These are phyloP conservation scores for Ciconia stormi DNA, from an alignment of 2,113 vertebrate genomes.

Conservation along the genomic window DNA sequence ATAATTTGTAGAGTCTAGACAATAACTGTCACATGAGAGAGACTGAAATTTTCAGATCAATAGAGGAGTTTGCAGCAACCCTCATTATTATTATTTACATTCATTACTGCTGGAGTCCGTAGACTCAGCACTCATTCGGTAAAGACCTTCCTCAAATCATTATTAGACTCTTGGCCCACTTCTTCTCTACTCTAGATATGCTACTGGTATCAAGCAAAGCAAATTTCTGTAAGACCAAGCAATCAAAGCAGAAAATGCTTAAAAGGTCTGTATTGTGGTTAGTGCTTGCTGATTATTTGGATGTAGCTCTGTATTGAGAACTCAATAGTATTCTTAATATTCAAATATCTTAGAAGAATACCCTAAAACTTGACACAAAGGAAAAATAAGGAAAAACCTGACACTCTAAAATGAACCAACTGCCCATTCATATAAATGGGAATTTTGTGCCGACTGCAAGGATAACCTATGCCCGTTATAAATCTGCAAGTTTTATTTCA, in stretches of 20 bases:
- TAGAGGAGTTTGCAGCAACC: neutral
- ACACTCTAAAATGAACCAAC: neutral
- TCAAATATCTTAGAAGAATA: neutral
- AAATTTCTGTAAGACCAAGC: neutral
- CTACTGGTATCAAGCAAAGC: neutral
- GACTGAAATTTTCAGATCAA: neutral
- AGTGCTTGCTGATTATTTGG: neutral
- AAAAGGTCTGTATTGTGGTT: neutral
- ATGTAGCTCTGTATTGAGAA: neutral
- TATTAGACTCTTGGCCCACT: neutral
- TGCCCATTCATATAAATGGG: constrained; percentile 9
- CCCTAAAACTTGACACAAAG: neutral
- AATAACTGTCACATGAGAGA: neutral
- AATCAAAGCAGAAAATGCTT: neutral
- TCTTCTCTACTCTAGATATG: neutral
- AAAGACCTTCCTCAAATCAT: neutral
- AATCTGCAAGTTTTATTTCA: constrained; percentile 72
- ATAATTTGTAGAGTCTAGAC: constrained; percentile 4
- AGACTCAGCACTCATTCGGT: neutral
- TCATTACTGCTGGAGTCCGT: neutral
- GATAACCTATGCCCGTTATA: constrained; percentile 21
- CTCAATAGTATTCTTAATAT: neutral
- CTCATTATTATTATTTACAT: neutral
- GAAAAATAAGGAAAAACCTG: neutral
- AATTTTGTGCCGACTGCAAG: constrained; percentile 30